Conservation (phyloP, 1,140 invertebrate genomes). For the Galleria mellonella region DNA sequence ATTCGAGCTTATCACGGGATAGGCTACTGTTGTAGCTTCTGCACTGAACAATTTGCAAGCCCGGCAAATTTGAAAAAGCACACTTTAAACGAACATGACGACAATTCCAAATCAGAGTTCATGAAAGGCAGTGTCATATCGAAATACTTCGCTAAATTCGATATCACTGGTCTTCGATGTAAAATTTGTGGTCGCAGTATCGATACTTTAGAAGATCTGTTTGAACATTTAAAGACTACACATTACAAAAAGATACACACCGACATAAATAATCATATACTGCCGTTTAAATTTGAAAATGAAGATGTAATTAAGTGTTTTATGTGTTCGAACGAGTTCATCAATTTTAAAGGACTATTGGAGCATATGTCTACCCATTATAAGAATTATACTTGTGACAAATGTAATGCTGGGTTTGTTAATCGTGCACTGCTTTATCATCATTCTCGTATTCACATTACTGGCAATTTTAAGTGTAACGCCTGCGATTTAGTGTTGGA, state of each 20-base stretch:
- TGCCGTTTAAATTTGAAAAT: slow-evolving; percentile 37
- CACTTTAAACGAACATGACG: slow-evolving; percentile 25
- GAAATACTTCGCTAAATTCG: slow-evolving; percentile 8
- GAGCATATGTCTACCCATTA: slow-evolving; percentile 20
- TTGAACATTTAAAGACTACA: slow-evolving; percentile 27
- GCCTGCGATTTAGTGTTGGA: neutral
- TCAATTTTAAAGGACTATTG: slow-evolving; percentile 4
- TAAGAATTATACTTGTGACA: slow-evolving; percentile 17
- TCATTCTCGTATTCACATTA: slow-evolving; percentile 1
- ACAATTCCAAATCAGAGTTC: slow-evolving; percentile 24
- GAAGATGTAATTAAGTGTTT: slow-evolving; percentile 7
- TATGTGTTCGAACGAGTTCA: slow-evolving; percentile 7
- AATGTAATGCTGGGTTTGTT: slow-evolving; percentile 9
- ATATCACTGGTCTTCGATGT: slow-evolving; percentile 13
- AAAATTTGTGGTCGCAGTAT: slow-evolving; percentile 7
- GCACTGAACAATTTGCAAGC: slow-evolving; percentile 29
- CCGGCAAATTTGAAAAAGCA: slow-evolving; percentile 43
- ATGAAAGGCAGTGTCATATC: slow-evolving; percentile 13
- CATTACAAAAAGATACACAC: slow-evolving; percentile 29
- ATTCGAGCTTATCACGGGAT: slow-evolving; percentile 30
- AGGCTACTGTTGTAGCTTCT: slow-evolving; percentile 42
- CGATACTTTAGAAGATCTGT: slow-evolving; percentile 13
- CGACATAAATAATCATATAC: slow-evolving; percentile 31
- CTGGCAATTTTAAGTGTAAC: slow-evolving; percentile 9
- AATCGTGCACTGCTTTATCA: slow-evolving; percentile 18